A percentile compares a stretch with the other conserved stretches of the same genome.
phyloP scores from a whole-genome alignment of 2,113 vertebrate species.

The Cryptotis parvus region DNA sequence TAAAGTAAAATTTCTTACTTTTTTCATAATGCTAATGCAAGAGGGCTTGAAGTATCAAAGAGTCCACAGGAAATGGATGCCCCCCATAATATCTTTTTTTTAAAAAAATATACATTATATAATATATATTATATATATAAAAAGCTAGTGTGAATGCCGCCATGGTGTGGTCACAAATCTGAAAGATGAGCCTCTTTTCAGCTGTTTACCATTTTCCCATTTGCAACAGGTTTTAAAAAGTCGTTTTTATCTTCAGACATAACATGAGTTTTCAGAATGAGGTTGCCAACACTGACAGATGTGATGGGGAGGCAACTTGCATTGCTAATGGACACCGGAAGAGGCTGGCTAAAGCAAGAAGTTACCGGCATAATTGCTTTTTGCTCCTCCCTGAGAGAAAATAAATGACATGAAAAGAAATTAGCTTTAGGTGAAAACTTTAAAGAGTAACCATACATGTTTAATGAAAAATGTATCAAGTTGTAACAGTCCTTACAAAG shows the following conservation, averaged over 20 bases:
- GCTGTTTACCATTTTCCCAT: slow-evolving; percentile 95
- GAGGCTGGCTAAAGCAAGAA: slow-evolving; percentile 92
- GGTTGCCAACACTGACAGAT: slow-evolving; percentile 88
- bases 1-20: slow-evolving; percentile 87
- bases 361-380: slow-evolving; percentile 89
- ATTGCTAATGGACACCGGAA: slow-evolving; percentile 90
- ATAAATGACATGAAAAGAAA: slow-evolving; percentile 74
- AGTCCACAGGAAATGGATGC: slow-evolving; percentile 91
- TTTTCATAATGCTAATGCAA: slow-evolving; percentile 90
- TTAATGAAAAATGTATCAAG: slow-evolving; percentile 46
- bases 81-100: slow-evolving; percentile 89
- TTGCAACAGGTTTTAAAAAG: slow-evolving; percentile 88
- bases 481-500: slow-evolving; percentile 45
- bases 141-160: slow-evolving; percentile 92
- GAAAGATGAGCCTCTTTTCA: slow-evolving; percentile 90
- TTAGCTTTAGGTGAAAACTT: slow-evolving; percentile 64
- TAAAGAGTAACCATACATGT: slow-evolving; percentile 22
- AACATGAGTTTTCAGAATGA: slow-evolving; percentile 92
- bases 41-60: slow-evolving; percentile 91
- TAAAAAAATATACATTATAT: slow-evolving; percentile 92
- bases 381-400: slow-evolving; percentile 89
- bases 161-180: slow-evolving; percentile 88
- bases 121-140: slow-evolving; percentile 92
- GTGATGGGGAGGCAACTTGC: slow-evolving; percentile 87
- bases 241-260: slow-evolving; percentile 89